Base-by-base conservation (phyloP, 2,888 invertebrate genomes). In the Liopterus haemorrhoidalis region DNA sequence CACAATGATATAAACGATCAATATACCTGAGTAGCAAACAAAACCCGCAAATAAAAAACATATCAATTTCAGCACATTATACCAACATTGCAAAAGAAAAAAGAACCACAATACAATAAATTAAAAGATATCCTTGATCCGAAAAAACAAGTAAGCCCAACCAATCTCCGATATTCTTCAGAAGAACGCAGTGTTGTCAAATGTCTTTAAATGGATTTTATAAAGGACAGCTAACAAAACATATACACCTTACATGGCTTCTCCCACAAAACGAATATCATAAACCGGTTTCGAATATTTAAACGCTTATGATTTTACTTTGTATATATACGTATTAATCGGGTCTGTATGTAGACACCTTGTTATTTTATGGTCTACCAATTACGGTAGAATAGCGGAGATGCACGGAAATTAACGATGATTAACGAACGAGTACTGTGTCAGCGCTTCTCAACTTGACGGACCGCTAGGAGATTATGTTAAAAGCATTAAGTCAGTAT, bases 251-350 rank as follows among this genome's bases (percentile, higher is more conserved):
- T 30, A 39, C 30, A 27, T 19, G 11, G 33, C 33, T 6, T 11
- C 16, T 16, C 15, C 18, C 15, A 32, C n/a, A 16, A n/a, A 27
- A 39, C 25, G 18, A 30, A 24, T 32, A 32, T 32, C 11, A 32
- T 9, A 32, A 39, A 39, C 39, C 30, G 39, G 39, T 39, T 39
- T 5, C 1, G 4, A 37, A 20, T 30, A 40, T 40, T 28, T 32
- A 41, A 32, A 22, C 24, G 32, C 32, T 20, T 41, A 41, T 41
- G 41, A 41, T 41, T 41, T 30, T 32, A 41, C 39, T 39, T 39
- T 30, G 39, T 39, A 39, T 30, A n/a, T n/a, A n/a, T n/a, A n/a
- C n/a, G 30, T 20, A 31, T 41, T 30, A 32, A 41, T 41, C 27
- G 25, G 14, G 28, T 28, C n/a, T n/a, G 9, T 8, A 28, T 28